Evolutionary conservation across 2,888 invertebrate species (phyloP).

Genomic region (Thereva nobilitata): DNA sequence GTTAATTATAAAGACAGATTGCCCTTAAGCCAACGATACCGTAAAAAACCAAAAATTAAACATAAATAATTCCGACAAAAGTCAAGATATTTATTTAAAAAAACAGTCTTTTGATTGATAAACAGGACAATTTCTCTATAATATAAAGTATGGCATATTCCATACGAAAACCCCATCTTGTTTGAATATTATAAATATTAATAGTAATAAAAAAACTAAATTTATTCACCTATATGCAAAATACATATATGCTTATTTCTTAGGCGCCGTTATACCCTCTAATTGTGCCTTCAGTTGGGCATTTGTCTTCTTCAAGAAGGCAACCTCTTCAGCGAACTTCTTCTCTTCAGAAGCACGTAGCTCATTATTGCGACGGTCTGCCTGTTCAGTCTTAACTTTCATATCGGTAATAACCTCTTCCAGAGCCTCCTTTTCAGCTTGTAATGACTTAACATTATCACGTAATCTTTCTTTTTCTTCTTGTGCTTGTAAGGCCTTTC

Average conservation of each 20-base stretch:
- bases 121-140: too few relatives aligned
- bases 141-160: too few relatives aligned
- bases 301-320: constrained; percentile 91
- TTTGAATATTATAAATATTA: too few relatives aligned
- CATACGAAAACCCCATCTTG: too few relatives aligned
- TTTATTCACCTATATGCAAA: not conserved
- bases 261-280: constrained; percentile 92
- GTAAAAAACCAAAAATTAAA: too few relatives aligned
- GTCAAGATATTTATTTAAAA: too few relatives aligned
- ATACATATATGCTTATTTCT: constrained; percentile 66
- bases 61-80: too few relatives aligned
- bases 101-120: too few relatives aligned
- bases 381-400: constrained; percentile 77
- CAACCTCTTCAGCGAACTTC: constrained; percentile 88
- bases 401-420: constrained; percentile 62
- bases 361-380: constrained; percentile 81
- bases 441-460: constrained; percentile 72
- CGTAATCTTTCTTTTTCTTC: constrained; percentile 77
- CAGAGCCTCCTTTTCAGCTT: constrained; percentile 58
- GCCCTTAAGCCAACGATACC: too few relatives aligned
- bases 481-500: constrained; percentile 88
- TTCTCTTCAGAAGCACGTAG: constrained; percentile 87
- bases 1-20: too few relatives aligned
- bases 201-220: too few relatives aligned
- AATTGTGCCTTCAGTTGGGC: constrained; percentile 92